Evolutionary conservation across 2,113 vertebrate species (phyloP).

Genomic region (Amblyornis subalaris): DNA sequence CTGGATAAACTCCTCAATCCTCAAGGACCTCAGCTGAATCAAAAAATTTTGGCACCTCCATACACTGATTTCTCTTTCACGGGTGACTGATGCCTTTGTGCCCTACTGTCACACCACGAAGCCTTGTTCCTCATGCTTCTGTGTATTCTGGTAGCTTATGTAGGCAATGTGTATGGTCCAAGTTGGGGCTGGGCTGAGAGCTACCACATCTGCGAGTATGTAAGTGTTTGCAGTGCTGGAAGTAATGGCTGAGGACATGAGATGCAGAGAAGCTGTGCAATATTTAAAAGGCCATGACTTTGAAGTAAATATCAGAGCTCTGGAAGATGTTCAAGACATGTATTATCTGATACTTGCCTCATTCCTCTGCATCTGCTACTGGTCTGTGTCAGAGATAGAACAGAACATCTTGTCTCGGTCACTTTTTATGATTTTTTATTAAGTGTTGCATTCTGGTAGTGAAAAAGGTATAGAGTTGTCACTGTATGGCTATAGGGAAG

Average conservation of each 20-base stretch:
- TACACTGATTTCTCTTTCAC: not conserved
- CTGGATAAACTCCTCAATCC: not conserved
- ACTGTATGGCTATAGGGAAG: not conserved
- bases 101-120: rapidly evolving
- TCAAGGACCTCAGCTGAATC: not conserved
- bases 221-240: not conserved
- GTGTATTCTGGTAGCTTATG: not conserved
- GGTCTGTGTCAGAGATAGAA: not conserved
- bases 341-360: not conserved
- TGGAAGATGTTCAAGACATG: not conserved
- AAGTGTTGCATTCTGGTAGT: not conserved
- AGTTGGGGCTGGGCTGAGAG: not conserved
- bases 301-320: not conserved
- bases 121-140: not conserved
- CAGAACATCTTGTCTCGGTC: not conserved
- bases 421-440: not conserved
- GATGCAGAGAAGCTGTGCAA: not conserved
- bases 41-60: not conserved
- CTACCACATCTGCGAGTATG: not conserved
- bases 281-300: not conserved
- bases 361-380: not conserved
- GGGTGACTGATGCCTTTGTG: not conserved
- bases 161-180: rapidly evolving
- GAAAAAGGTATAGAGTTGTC: not conserved
- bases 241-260: not conserved